Percentiles rank a stretch among this genome's conserved stretches.
phyloP scores from a whole-genome alignment of 2,113 vertebrate species.

The Oncorhynchus clarkii region DNA sequence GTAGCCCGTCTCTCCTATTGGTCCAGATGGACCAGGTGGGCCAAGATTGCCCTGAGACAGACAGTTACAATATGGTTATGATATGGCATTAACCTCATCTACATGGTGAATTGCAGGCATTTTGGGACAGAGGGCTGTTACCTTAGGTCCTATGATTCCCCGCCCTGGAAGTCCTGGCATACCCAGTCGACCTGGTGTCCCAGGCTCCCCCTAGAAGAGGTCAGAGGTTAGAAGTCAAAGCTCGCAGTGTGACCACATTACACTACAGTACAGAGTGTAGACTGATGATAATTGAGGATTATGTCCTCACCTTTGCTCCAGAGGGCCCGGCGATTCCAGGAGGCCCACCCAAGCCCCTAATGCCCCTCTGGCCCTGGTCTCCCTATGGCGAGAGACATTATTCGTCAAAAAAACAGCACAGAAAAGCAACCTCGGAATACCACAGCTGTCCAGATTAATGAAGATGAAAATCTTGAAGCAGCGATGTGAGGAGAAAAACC shows the following conservation, averaged over 20 bases:
- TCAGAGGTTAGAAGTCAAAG: neutral
- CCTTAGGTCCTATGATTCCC: slow-evolving; percentile 82
- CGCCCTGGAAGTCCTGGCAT: slow-evolving; percentile 81
- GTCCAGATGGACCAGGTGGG: slow-evolving; percentile 77
- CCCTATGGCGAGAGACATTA: slow-evolving; percentile 66
- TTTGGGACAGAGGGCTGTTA: slow-evolving; percentile 41
- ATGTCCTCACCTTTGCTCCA: slow-evolving; percentile 79
- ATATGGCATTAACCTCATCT: neutral
- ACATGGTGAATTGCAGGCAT: neutral
- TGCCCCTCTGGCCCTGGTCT: slow-evolving; percentile 86
- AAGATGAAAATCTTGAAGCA: neutral
- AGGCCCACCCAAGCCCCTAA: slow-evolving; percentile 81
- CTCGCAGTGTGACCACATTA: neutral
- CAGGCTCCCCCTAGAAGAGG: slow-evolving; percentile 80
- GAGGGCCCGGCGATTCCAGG: slow-evolving; percentile 79
- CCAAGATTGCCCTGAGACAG: slow-evolving; percentile 81
- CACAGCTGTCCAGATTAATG: neutral
- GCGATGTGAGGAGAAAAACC: too few species aligned
- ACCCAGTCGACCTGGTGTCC: slow-evolving; percentile 76
- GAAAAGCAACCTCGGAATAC: neutral
- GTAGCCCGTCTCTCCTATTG: slow-evolving; percentile 84
- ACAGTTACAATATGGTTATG: neutral
- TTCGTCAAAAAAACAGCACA: neutral
- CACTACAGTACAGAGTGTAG: neutral
- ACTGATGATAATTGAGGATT: neutral